A percentile compares a stretch with the other conserved stretches of the same genome.
These are phyloP conservation scores for Agrochola circellaris DNA, from an alignment of 2,888 invertebrate genomes.

Conservation along the genomic window DNA sequence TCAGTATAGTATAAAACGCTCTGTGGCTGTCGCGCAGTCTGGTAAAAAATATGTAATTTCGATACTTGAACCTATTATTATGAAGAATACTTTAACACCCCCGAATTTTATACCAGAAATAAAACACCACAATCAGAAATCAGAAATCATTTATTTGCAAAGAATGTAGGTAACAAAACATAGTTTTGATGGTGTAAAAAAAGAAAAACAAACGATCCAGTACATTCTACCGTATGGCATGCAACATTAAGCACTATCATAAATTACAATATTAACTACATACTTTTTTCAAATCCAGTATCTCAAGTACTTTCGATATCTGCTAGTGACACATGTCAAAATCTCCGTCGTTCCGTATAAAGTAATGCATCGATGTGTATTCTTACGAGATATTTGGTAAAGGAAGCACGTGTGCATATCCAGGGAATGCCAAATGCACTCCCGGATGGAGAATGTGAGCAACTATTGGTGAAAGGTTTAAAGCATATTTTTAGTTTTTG, in stretches of 20 bases:
- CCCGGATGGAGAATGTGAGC: not conserved
- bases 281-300: not conserved
- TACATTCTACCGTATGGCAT: too few relatives aligned
- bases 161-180: too few relatives aligned
- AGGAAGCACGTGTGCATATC: constrained; percentile 52
- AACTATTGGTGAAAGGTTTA: constrained; percentile 28
- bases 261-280: too few relatives aligned
- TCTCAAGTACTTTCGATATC: constrained; percentile 8
- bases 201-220: too few relatives aligned
- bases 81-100: not conserved
- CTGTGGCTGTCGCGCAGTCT: too few relatives aligned
- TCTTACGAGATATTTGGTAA: constrained; percentile 39
- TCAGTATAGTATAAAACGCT: too few relatives aligned
- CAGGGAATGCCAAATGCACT: constrained; percentile 56
- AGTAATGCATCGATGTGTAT: constrained; percentile 37
- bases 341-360: constrained; percentile 1
- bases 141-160: too few relatives aligned
- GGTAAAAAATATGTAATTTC: not conserved
- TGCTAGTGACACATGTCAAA: constrained; percentile 32
- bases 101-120: not conserved
- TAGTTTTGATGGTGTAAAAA: too few relatives aligned
- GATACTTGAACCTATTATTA: not conserved
- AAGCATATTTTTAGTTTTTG: not conserved
- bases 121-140: too few relatives aligned
- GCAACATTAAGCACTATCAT: too few relatives aligned